phyloP scores from a whole-genome alignment of 2,113 vertebrate genomes.

The Isurus oxyrinchus region DNA sequence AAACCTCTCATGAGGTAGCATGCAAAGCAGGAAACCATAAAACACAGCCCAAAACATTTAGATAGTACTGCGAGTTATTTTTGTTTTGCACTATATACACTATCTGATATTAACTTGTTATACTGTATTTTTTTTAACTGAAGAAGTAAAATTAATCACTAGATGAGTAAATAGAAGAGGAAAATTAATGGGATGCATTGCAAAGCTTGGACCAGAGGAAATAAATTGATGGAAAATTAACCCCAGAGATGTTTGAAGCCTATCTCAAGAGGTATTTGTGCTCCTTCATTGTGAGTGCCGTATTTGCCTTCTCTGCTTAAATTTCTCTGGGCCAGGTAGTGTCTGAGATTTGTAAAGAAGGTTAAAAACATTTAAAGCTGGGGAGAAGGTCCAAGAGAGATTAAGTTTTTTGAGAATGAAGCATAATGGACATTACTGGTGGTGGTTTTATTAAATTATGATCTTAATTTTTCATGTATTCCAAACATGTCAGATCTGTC shows the following conservation, averaged over 20 bases:
- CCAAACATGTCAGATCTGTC: too few relatives aligned
- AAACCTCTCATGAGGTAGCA: background rate
- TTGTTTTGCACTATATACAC: background rate
- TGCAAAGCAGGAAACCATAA: background rate
- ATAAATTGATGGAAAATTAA: background rate
- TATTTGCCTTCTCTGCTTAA: background rate
- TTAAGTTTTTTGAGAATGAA: background rate
- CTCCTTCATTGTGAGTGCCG: background rate
- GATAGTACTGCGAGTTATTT: background rate
- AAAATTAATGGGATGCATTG: background rate
- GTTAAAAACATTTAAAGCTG: background rate
- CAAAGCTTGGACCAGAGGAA: background rate
- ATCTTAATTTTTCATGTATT: too few relatives aligned
- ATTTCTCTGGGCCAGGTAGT: background rate
- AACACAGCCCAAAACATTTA: background rate
- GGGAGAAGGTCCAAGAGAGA: background rate
- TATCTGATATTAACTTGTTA: background rate
- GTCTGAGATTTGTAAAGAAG: too few relatives aligned
- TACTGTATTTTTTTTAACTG: background rate
- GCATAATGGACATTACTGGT: too few relatives aligned
- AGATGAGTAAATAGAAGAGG: background rate
- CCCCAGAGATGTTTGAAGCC: background rate
- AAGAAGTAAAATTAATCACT: background rate
- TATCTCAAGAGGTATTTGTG: background rate
- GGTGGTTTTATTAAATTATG: too few relatives aligned